Evolutionary conservation across 1,140 invertebrate species (phyloP).

Genomic region (Metaphire vulgaris): DNA sequence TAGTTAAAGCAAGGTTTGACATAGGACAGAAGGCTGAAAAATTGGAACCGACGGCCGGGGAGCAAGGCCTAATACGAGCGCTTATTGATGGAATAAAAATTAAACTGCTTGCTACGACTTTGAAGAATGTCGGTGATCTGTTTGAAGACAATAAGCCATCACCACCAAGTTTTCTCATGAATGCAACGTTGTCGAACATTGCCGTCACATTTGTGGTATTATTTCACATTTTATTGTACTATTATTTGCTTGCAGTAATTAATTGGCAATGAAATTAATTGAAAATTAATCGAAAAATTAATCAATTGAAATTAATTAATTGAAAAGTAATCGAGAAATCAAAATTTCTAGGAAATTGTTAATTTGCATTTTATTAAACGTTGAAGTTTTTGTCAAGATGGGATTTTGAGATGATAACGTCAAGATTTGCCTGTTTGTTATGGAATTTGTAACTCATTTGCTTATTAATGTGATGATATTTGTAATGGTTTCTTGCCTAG

Average conservation of each 20-base stretch:
- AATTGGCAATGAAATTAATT: too few relatives aligned
- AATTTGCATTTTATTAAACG: too few relatives aligned
- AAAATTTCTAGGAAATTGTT: too few relatives aligned
- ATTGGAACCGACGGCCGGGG: slow-evolving; percentile 13
- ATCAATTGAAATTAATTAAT: too few relatives aligned
- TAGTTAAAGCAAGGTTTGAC: not conserved
- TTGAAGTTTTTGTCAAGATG: too few relatives aligned
- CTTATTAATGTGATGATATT: too few relatives aligned
- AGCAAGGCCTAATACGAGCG: slow-evolving; percentile 33
- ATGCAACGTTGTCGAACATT: slow-evolving; percentile 55
- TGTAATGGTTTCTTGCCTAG: too few relatives aligned
- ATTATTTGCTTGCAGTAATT: slow-evolving; percentile 9
- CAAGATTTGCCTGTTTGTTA: too few relatives aligned
- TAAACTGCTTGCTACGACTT: slow-evolving; percentile 69
- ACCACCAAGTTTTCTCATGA: slow-evolving; percentile 67
- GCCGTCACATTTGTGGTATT: slow-evolving; percentile 39
- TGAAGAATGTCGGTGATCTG: slow-evolving; percentile 70
- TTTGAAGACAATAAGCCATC: slow-evolving; percentile 73
- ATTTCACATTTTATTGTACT: slow-evolving; percentile 11
- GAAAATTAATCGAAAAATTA: too few relatives aligned
- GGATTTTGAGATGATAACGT: too few relatives aligned
- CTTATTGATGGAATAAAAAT: slow-evolving; percentile 32
- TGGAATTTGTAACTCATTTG: too few relatives aligned
- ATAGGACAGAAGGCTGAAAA: slow-evolving; percentile 8
- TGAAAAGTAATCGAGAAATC: too few relatives aligned